Evolutionary conservation across 2,888 invertebrate genomes (phyloP).

Genomic region (Hipparchia semele): DNA sequence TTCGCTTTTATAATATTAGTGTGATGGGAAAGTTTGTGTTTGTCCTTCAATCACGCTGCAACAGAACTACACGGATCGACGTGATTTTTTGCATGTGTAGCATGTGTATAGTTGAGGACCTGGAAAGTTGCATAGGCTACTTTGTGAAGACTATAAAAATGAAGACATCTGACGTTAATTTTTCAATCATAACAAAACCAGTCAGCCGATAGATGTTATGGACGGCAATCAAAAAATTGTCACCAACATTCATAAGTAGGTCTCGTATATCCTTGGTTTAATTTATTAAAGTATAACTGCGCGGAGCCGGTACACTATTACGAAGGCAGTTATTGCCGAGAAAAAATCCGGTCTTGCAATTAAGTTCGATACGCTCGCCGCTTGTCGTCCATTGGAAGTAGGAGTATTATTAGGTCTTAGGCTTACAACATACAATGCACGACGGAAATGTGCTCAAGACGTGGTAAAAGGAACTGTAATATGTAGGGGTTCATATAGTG

Average conservation of each 20-base stretch:
- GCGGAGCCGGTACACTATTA: conserved; percentile 17
- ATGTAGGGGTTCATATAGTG: too few species aligned
- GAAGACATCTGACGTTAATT: neutral
- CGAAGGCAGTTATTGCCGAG: conserved; percentile 23
- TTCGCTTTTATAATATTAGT: too few species aligned
- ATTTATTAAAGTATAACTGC: conserved; percentile 28
- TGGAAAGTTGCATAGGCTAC: too few species aligned
- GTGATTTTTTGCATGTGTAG: too few species aligned
- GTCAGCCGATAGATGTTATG: neutral
- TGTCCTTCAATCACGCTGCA: too few species aligned
- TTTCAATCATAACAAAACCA: neutral
- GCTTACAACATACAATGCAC: neutral
- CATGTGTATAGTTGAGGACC: too few species aligned
- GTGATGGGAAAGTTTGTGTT: too few species aligned
- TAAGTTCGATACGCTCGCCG: conserved; percentile 3
- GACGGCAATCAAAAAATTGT: neutral
- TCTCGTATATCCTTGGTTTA: conserved; percentile 1
- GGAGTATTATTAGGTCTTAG: conserved; percentile 6
- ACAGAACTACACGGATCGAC: too few species aligned
- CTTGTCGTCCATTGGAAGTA: neutral
- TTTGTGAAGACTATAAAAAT: too few species aligned
- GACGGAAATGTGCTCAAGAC: neutral
- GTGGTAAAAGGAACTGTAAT: too few species aligned
- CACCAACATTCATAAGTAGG: neutral
- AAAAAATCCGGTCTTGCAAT: conserved; percentile 16